Evolutionary conservation across 2,888 invertebrate genomes (phyloP).

Genomic region (Endomychus coccineus): DNA sequence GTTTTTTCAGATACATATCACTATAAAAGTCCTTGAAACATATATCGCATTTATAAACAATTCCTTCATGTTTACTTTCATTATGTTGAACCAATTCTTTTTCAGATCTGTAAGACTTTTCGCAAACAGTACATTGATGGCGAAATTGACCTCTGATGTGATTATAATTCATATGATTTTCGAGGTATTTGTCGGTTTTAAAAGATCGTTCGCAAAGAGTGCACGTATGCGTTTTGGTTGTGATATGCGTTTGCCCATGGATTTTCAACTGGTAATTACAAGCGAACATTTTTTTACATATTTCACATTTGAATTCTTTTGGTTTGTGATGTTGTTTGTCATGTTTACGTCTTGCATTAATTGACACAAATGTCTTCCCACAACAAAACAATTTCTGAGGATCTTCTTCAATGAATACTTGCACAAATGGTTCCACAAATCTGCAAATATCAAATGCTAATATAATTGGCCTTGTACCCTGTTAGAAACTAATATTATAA

Average conservation of each 20-base stretch:
- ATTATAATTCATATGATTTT: slow-evolving; percentile 16
- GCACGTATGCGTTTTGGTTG: slow-evolving; percentile 11
- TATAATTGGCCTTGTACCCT: too few relatives aligned
- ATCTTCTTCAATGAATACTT: slow-evolving; percentile 12
- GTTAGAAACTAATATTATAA: too few relatives aligned
- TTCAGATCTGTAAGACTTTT: slow-evolving; percentile 13
- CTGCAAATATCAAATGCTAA: slow-evolving; percentile 16
- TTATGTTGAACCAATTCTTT: slow-evolving; percentile 13
- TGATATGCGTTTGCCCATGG: slow-evolving; percentile 11
- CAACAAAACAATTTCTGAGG: slow-evolving; percentile 8
- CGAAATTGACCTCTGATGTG: slow-evolving; percentile 39
- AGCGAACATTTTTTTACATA: slow-evolving; percentile 13
- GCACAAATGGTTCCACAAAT: slow-evolving; percentile 12
- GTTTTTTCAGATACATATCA: slow-evolving; percentile 16
- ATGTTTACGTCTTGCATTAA: slow-evolving; percentile 12
- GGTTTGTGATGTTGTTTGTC: slow-evolving; percentile 11
- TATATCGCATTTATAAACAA: slow-evolving; percentile 17
- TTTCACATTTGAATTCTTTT: slow-evolving; percentile 11
- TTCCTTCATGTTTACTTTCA: slow-evolving; percentile 13
- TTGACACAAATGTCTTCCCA: slow-evolving; percentile 8
- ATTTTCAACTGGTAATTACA: slow-evolving; percentile 15
- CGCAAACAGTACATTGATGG: slow-evolving; percentile 13
- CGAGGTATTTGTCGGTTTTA: slow-evolving; percentile 14
- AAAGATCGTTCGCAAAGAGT: slow-evolving; percentile 14
- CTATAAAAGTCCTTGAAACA: slow-evolving; percentile 18